Conservation (phyloP, 2,113 vertebrate species). For the Thamnaconus septentrionalis region DNA sequence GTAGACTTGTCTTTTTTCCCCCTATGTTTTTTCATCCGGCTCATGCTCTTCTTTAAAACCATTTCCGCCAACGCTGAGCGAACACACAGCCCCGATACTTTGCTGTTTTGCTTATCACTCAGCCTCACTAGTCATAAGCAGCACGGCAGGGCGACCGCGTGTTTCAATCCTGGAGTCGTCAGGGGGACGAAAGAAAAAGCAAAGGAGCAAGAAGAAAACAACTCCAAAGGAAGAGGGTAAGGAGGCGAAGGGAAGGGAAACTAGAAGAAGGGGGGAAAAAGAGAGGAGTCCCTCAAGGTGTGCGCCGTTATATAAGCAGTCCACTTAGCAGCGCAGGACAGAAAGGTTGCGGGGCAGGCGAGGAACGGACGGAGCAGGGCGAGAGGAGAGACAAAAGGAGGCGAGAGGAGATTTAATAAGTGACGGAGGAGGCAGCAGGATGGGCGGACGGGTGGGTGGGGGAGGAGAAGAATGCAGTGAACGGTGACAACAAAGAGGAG, state of each 20-base stretch:
- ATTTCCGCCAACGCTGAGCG: neutral
- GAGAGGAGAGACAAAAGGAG: conserved; percentile 25
- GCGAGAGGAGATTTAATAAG: conserved; percentile 56
- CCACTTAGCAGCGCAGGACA: conserved; percentile 67
- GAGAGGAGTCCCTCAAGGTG: conserved; percentile 59
- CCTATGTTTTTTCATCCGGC: neutral
- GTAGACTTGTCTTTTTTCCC: no score
- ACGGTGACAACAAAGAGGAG: conserved; percentile 50
- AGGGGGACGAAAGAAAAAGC: neutral
- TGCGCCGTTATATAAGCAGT: conserved; percentile 61
- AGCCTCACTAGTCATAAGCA: conserved; percentile 3
- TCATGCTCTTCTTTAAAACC: neutral
- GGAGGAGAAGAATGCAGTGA: conserved; percentile 33
- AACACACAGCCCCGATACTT: conserved; percentile 1
- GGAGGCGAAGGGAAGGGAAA: conserved; percentile 15
- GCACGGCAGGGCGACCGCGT: conserved; percentile 31
- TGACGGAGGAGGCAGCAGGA: conserved; percentile 8
- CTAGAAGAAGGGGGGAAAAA: conserved; percentile 22
- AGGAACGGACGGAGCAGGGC: conserved; percentile 24
- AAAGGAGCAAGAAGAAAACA: neutral
- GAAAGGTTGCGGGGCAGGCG: conserved; percentile 48
- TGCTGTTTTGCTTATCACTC: conserved; percentile 21
- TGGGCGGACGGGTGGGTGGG: neutral
- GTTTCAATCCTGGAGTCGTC: conserved; percentile 20
- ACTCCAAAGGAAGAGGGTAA: conserved; percentile 4